phyloP scores from a whole-genome alignment of 2,888 invertebrate species.

The Diabrotica balteata region DNA sequence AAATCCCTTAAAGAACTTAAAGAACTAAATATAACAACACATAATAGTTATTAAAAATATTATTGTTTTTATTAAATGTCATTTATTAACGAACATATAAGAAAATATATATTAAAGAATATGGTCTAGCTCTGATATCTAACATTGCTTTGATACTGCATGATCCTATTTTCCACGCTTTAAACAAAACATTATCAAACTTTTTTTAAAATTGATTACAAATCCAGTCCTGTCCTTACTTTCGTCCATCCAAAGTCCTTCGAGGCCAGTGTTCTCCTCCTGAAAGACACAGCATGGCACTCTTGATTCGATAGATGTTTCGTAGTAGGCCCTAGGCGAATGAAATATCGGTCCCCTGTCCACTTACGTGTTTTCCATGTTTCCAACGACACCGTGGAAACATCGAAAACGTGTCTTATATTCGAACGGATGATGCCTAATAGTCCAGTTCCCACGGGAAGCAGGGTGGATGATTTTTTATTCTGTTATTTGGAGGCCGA shows the following conservation, averaged over 20 bases:
- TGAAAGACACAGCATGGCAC: constrained; percentile 47
- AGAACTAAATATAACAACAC: too few relatives aligned
- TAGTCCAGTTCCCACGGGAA: constrained; percentile 52
- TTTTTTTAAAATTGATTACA: not conserved
- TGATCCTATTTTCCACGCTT: too few relatives aligned
- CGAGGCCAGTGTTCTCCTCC: constrained; percentile 36
- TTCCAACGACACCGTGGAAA: constrained; percentile 36
- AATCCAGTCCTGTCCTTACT: constrained; percentile 25
- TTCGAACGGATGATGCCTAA: constrained; percentile 48
- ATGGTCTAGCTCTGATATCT: too few relatives aligned
- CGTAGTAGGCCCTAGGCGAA: constrained; percentile 49
- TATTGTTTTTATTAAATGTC: too few relatives aligned
- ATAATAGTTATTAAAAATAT: too few relatives aligned
- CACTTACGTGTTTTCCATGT: constrained; percentile 58
- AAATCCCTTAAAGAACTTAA: too few relatives aligned
- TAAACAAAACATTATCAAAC: too few relatives aligned
- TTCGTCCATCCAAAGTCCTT: constrained; percentile 33
- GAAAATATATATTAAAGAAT: too few relatives aligned
- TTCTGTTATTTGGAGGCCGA: too few relatives aligned
- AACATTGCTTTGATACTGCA: too few relatives aligned
- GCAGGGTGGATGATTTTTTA: constrained; percentile 9
- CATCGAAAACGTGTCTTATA: constrained; percentile 48
- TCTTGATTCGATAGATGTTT: constrained; percentile 48
- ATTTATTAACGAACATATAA: too few relatives aligned
- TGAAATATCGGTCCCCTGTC: constrained; percentile 57